Conservation (phyloP, 2,888 invertebrate genomes). For the Rhagonycha lutea region DNA sequence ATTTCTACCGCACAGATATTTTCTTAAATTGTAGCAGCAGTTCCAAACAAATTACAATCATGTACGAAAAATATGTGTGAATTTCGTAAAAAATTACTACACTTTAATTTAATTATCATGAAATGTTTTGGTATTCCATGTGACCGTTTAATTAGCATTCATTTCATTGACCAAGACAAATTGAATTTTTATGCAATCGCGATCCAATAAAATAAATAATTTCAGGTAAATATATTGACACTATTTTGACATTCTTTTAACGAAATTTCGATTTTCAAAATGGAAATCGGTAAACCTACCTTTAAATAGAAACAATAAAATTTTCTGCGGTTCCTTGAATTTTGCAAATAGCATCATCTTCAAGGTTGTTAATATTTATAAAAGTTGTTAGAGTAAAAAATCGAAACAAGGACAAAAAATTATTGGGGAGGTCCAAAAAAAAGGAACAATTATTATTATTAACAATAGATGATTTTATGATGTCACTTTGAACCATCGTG, state of each 20-base stretch:
- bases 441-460: background rate
- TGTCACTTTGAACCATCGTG: background rate
- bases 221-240: background rate
- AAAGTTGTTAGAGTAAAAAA: background rate
- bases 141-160: background rate
- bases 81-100: background rate
- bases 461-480: background rate
- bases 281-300: background rate
- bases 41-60: background rate
- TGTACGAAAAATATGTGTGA: background rate
- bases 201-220: background rate
- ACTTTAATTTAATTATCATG: background rate
- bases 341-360: background rate
- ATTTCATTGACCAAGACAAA: background rate
- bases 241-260: background rate
- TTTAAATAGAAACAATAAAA: background rate
- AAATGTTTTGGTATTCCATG: background rate
- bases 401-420: background rate
- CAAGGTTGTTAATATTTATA: background rate
- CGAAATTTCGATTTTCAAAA: background rate
- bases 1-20: background rate
- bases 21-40: background rate
- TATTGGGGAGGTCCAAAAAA: background rate
- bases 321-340: background rate
- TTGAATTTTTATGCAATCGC: background rate